Conservation (phyloP, 2,797 vertebrate genomes). For the Crenuchus spilurus region DNA sequence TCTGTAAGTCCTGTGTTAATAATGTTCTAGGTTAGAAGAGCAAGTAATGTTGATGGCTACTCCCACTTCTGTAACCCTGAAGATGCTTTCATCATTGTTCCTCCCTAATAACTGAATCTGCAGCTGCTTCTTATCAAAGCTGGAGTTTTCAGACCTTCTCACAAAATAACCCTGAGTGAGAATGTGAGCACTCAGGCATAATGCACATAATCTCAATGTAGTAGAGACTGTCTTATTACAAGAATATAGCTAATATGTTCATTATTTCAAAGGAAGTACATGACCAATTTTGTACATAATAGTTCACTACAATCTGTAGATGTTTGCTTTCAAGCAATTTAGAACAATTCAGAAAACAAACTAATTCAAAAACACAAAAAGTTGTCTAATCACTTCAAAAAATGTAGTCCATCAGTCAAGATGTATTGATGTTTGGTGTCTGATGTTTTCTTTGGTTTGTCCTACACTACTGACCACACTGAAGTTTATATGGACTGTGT, state of each 20-base stretch:
- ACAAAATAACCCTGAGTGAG: not conserved
- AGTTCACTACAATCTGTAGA: too few relatives aligned
- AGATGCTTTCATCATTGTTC: constrained; percentile 21
- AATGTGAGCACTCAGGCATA: not conserved
- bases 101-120: constrained; percentile 14
- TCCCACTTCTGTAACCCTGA: constrained; percentile 11
- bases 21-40: constrained; percentile 11
- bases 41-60: constrained; percentile 11
- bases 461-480: too few relatives aligned
- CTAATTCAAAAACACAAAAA: too few relatives aligned
- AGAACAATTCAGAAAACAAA: too few relatives aligned
- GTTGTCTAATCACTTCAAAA: too few relatives aligned
- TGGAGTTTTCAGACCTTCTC: not conserved
- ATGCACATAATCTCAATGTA: not conserved
- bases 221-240: not conserved
- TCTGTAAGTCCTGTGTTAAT: not conserved
- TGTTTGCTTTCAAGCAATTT: too few relatives aligned
- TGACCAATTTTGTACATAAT: too few relatives aligned
- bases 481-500: too few relatives aligned
- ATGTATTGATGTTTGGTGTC: too few relatives aligned
- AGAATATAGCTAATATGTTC: not conserved
- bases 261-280: too few relatives aligned
- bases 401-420: too few relatives aligned
- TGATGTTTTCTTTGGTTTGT: too few relatives aligned
- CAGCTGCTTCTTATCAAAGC: constrained; percentile 34